phyloP scores from a whole-genome alignment of 2,113 vertebrate genomes.

The Amphiprion percula region DNA sequence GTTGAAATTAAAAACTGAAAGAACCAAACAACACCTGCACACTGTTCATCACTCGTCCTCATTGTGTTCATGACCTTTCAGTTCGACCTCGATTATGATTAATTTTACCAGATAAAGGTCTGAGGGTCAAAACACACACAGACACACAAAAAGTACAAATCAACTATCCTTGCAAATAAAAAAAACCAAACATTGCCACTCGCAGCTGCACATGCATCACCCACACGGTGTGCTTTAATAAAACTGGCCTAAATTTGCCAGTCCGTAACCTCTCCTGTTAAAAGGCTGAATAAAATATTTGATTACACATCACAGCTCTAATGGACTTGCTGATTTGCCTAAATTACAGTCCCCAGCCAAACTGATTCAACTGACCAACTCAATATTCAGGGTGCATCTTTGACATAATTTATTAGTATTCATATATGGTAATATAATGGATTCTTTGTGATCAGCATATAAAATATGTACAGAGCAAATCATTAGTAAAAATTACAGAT shows the following conservation, averaged over 20 bases:
- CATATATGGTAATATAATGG: slow-evolving; percentile 73
- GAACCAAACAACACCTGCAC: too few species aligned
- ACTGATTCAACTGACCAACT: slow-evolving; percentile 18
- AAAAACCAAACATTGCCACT: neutral
- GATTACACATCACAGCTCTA: neutral
- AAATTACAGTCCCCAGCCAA: neutral
- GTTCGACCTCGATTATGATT: too few species aligned
- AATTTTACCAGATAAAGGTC: too few species aligned
- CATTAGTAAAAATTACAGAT: slow-evolving; percentile 73
- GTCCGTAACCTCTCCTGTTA: neutral
- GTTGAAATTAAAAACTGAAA: too few species aligned
- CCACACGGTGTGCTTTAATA: neutral
- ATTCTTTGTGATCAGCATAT: slow-evolving; percentile 77
- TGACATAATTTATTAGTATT: slow-evolving; percentile 87
- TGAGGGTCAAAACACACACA: neutral
- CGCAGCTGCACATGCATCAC: neutral
- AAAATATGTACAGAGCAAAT: slow-evolving; percentile 85
- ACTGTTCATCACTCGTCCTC: too few species aligned
- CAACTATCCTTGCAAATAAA: too few species aligned
- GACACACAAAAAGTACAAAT: too few species aligned
- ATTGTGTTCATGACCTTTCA: too few species aligned
- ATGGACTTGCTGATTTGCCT: neutral
- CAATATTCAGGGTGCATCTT: slow-evolving; percentile 34
- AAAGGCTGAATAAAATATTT: slow-evolving; percentile 3
- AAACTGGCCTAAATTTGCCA: neutral